Base-by-base conservation (phyloP, 2,888 invertebrate genomes). In the Drosophila demipolita region DNA sequence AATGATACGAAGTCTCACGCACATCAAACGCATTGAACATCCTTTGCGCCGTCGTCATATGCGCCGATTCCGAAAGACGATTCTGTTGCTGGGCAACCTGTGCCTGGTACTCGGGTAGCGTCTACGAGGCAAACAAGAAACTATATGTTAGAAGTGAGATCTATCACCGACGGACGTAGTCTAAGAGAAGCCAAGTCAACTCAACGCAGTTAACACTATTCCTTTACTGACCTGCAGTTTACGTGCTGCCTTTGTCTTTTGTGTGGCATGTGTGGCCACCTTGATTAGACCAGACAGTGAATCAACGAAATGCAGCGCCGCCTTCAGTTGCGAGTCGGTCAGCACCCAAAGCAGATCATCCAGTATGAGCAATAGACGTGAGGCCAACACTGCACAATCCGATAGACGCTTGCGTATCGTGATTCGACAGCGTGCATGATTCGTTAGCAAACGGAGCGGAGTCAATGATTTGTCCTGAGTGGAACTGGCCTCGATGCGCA, bases 271-370 rank as follows among this genome's bases (percentile, higher is more conserved):
- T 3, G 97, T 97, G 1, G 95, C 94, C 58, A 98, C 96, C 83
- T 97, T 96, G 50, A 98, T 96, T 0, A 99, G 94, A 35, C 96
- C 96, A 53, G 96, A 95, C 49, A 98, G 94, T 2, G 98, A 97
- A 88, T 97, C 97, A 50, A 97, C 95, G 93, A 99, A 97, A 89
- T 97, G 96, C 35, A 99, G 94, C 58, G 98, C 98, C 17, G 99
- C 99, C 86, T 98, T 97, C 48, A 99, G 94, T 93, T 99, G 99
- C 0, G 98, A 98, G 93, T 99, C 99, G 0, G 99, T 99, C 71
- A 99, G 94, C 49, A 99, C 99, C 99, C 99, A 99, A 36, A 99
- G 94, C 55, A 99, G 94, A 91, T 99, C 99, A 93, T 99, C 99
- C 80, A 99, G 95, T 83, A 99, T 97, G 62, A 99, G 94, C 66